Base-by-base conservation (phyloP, 2,797 vertebrate species). In the Scolopax bukidnonensis region DNA sequence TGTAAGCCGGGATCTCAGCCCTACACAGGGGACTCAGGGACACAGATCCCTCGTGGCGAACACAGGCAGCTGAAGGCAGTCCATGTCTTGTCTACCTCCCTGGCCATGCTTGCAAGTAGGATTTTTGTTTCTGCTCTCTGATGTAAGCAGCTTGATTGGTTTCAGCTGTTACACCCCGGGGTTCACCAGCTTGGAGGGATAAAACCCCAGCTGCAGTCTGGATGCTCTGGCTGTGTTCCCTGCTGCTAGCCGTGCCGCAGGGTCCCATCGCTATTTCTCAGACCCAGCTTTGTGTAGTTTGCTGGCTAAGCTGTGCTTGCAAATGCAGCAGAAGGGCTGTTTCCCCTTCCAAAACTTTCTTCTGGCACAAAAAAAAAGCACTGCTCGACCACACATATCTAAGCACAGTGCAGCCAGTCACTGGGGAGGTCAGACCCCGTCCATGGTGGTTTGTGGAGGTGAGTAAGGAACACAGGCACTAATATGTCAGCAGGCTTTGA, bases 51-150 rank as follows among this genome's bases (percentile, higher is more conserved):
- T 57, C 3, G 4, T 16, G 47, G 63, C 20, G 20, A 87, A 16
- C 17, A 33, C 40, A 93, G 85, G 21, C 85, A 67, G 61, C 57
- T 43, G 45, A 61, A 90, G 54, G 16, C 24, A 27, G 24, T 6
- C 38, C 48, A 3, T 33, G 60, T 54, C 69, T 93, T 47, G 18
- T 71, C 38, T 77, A 5, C 68, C 23, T 85, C 40, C 25, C 10
- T 8, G 4, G n/a, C 12, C 11, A 10, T 5, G 12, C 17, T 69
- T 4, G 1, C n/a, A 47, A 47, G 69, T 0, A 41, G 73, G 47
- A 28, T 40, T 88, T 94, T 73, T 73, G 50, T 43, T 81, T 41
- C 50, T 88, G 38, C 61, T 88, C 50, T 73, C 63, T 41, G 17
- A 57, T 71, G 11, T 61, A 24, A 78, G 68, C 53, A 68, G 64